These are phyloP conservation scores for Ormyrus pomaceus DNA, from an alignment of 2,888 invertebrate genomes.

Conservation along the genomic window DNA sequence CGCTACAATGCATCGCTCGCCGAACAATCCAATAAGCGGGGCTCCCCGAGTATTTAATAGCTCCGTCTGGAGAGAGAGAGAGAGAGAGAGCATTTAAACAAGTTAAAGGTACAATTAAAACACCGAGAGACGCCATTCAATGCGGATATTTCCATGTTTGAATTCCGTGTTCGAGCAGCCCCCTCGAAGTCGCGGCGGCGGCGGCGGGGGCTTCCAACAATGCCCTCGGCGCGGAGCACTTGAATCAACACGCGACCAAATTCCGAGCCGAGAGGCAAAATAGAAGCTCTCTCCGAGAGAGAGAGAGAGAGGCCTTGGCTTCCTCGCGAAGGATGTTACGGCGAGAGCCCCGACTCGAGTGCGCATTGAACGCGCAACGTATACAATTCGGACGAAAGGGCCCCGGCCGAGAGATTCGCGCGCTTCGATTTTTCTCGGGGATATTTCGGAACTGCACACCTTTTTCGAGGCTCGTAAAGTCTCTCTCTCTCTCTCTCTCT, in stretches of 20 bases:
- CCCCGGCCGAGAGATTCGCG: too few species aligned
- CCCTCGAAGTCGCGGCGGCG: background rate
- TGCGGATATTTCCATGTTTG: conserved; percentile 15
- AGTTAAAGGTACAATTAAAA: conserved; percentile 34
- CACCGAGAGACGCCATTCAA: conserved; percentile 33
- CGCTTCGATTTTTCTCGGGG: too few species aligned
- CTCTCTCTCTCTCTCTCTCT: too few species aligned
- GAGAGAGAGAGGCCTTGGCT: conserved; percentile 5
- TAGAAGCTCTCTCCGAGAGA: background rate
- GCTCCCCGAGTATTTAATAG: conserved; percentile 9
- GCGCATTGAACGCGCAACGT: background rate
- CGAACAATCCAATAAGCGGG: conserved; percentile 19
- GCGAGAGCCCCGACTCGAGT: conserved; percentile 14
- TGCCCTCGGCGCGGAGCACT: conserved; percentile 21
- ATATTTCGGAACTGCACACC: too few species aligned
- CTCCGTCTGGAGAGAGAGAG: background rate
- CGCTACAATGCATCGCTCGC: background rate
- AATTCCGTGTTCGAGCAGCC: conserved; percentile 2
- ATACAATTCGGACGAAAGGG: too few species aligned
- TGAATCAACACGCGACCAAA: conserved; percentile 44
- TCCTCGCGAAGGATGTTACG: background rate
- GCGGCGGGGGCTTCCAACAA: conserved; percentile 13
- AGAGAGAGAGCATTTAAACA: background rate
- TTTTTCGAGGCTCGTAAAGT: too few species aligned
- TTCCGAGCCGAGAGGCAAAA: conserved; percentile 17